Evolutionary conservation across 2,113 vertebrate genomes (phyloP).

Genomic region (Hymenochirus boettgeri): DNA sequence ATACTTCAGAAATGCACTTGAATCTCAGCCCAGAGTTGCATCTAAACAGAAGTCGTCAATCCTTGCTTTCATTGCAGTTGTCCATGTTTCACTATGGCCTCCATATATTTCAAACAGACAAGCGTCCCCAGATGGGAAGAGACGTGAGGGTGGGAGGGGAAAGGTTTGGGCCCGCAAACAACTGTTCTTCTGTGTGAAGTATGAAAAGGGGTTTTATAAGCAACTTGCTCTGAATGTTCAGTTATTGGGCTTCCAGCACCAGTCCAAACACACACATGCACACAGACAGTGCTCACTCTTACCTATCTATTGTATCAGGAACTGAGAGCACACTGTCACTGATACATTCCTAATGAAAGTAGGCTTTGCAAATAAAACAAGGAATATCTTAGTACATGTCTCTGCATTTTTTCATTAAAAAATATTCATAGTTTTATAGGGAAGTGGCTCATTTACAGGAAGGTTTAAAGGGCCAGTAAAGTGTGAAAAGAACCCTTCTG

Average conservation of each 20-base stretch:
- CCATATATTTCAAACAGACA: constrained; percentile 29
- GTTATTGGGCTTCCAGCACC: constrained; percentile 16
- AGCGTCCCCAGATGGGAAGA: constrained; percentile 29
- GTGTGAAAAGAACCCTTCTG: no score
- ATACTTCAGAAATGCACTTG: constrained; percentile 38
- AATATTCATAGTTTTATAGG: no score
- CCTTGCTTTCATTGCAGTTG: constrained; percentile 39
- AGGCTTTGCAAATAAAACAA: neutral
- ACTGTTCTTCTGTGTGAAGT: constrained; percentile 47
- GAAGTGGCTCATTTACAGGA: no score
- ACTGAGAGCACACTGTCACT: constrained; percentile 22
- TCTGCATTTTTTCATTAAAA: no score
- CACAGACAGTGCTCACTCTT: constrained; percentile 19
- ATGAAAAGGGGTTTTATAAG: constrained; percentile 51
- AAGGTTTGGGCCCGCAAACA: constrained; percentile 50
- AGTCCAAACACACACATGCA: constrained; percentile 33
- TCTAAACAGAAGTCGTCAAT: constrained; percentile 45
- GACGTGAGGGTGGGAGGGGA: constrained; percentile 36
- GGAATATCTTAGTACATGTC: neutral
- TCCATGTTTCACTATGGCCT: constrained; percentile 32
- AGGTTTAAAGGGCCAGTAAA: no score
- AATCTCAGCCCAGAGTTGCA: constrained; percentile 19
- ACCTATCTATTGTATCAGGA: constrained; percentile 41
- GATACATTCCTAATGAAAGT: constrained; percentile 9
- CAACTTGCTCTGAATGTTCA: constrained; percentile 37